Evolutionary conservation across 2,888 invertebrate species (phyloP).

Genomic region (Diachrysia chrysitis): DNA sequence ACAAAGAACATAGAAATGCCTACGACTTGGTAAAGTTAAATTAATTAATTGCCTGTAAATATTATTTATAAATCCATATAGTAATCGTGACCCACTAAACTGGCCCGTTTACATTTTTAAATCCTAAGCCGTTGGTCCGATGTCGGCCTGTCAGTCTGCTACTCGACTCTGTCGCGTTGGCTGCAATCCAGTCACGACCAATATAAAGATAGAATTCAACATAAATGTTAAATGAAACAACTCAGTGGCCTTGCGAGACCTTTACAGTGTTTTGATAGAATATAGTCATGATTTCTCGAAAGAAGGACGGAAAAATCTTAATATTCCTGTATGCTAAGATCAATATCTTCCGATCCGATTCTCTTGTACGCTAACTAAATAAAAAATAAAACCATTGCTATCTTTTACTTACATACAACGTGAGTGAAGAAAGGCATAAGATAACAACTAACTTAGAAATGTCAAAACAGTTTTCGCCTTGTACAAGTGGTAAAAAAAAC

Average conservation of each 20-base stretch:
- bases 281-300: too few species aligned
- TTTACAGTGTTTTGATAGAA: slow-evolving; percentile 10
- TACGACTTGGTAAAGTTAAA: not conserved
- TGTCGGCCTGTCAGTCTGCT: not conserved
- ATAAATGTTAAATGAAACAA: slow-evolving; percentile 54
- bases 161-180: slow-evolving; percentile 10
- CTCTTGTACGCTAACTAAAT: too few species aligned
- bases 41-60: not conserved
- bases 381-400: too few species aligned
- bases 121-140: not conserved
- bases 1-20: too few species aligned
- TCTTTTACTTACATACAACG: too few species aligned
- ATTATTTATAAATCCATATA: not conserved
- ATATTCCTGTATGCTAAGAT: too few species aligned
- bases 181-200: slow-evolving; percentile 40
- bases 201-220: slow-evolving; percentile 43
- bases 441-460: too few species aligned
- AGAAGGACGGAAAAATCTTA: too few species aligned
- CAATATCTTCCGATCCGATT: too few species aligned
- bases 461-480: too few species aligned
- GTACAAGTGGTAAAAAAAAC: too few species aligned
- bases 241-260: slow-evolving; percentile 28
- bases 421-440: too few species aligned
- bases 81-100: not conserved
- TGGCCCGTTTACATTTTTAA: not conserved